Base-by-base conservation (phyloP, 2,888 invertebrate genomes). In the Rhagophthalmus giganteus region DNA sequence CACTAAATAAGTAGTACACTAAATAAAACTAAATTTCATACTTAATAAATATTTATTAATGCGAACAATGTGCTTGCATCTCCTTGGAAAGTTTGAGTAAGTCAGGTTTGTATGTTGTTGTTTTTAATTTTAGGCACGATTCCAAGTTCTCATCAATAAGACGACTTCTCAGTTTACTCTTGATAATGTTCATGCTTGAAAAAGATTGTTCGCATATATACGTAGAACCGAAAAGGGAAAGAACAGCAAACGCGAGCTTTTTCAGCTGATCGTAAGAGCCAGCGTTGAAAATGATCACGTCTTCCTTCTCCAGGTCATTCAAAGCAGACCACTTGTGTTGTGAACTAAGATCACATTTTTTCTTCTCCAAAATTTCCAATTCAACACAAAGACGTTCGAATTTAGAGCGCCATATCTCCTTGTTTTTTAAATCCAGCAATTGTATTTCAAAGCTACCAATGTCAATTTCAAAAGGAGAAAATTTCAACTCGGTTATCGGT, bases 311-410 rank as follows among this genome's bases (percentile, higher is more conserved):
- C 52, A 55, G 37, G 34, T 57, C 55, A 32, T 61, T 58, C 57
- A 58, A 57, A 60, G 58, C 58, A 57, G 55, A 57, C 54, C 57
- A 61, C 54, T 60, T 60, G 44, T 60, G 53, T 37, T 60, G 54
- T 52, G 52, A 50, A 35, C 50, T 54, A 35, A 51, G 42, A 6
- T 55, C 54, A 64, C 60, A 61, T 64, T 64, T 65, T 1, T 65
- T 59, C 31, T 60, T 59, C 58, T 67, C 62, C 57, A 67, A 53
- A 60, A 55, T 59, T 64, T 66, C 62, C 55, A 66, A 51, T 28
- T 70, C 72, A 76, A 71, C 69, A 69, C 71, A 66, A 55, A 67
- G 65, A 63, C 65, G 63, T 63, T 66, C 56, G 45, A 66, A 63
- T 62, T 61, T 59, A 26, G 48, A 51, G 46, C 57, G 34, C 57